Conservation (phyloP, 2,797 vertebrate genomes). For the Phoebastria nigripes region DNA sequence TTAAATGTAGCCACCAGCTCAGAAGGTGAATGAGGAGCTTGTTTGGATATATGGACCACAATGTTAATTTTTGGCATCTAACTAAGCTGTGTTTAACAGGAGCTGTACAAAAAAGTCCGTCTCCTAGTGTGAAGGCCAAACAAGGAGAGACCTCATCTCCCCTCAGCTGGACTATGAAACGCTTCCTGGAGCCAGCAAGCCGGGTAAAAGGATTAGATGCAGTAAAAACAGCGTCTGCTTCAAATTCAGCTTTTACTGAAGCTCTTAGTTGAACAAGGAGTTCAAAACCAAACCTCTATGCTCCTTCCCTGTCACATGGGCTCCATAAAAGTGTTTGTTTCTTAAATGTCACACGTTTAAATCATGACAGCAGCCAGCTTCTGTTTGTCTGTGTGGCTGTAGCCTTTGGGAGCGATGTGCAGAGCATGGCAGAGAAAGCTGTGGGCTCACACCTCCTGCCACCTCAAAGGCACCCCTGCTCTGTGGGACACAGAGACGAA, state of each 20-base stretch:
- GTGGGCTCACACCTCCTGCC: neutral
- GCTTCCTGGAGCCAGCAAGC: conserved; percentile 83
- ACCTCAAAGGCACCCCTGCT: neutral
- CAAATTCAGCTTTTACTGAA: neutral
- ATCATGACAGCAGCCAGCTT: neutral
- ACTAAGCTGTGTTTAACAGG: conserved; percentile 70
- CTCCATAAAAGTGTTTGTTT: neutral
- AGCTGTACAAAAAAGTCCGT: conserved; percentile 81
- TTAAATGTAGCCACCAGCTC: neutral
- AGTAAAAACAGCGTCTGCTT: neutral
- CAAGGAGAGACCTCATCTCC: conserved; percentile 73
- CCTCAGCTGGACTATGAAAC: conserved; percentile 86
- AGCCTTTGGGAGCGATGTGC: neutral
- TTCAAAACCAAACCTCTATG: neutral
- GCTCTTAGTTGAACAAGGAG: neutral
- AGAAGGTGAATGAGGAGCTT: neutral
- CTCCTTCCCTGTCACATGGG: neutral
- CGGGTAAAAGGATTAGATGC: conserved; percentile 69
- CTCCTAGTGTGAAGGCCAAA: conserved; percentile 79
- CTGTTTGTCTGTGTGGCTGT: neutral
- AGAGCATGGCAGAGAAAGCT: neutral
- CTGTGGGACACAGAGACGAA: rapidly evolving
- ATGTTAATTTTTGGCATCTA: neutral
- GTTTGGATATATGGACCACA: neutral
- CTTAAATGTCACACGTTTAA: neutral